Base-by-base conservation (phyloP, 2,888 invertebrate genomes). In the Zhuqinia jingwanae region DNA sequence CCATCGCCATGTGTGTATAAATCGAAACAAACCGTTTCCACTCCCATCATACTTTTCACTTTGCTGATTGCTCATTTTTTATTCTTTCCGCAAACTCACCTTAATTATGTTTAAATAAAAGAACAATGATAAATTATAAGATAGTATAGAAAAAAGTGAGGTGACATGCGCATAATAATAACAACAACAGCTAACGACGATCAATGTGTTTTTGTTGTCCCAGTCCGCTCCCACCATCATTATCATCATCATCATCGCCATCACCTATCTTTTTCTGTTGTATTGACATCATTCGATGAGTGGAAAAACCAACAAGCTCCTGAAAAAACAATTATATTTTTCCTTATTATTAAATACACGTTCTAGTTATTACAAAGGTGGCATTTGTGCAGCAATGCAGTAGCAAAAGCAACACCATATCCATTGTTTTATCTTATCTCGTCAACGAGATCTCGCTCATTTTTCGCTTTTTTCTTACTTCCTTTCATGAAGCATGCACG, bases 391-490 rank as follows among this genome's bases (percentile, higher is more conserved):
- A n/a, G n/a, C n/a, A n/a, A n/a, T 47, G n/a, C 70, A 25, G 45
- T 70, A 22, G 47, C 70, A 47, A 22, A 63, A 47, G n/a, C n/a
- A 42, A 36, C 2, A 42, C 65, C 65, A 36, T n/a, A n/a, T 25
- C 56, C 25, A 76, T 83, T 83, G 83, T 83, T 83, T 53, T 56
- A 56, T 56, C 36, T 75, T 83, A 83, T 83, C 83, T 22, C 3
- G 13, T 15, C 15, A 20, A 27, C 6, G 45, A n/a, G 63, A 82
- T 83, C 65, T 83, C 17, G 58, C 73, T 22, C 30, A n/a, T 75
- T 42, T 53, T 20, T 63, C 56, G 53, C 53, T 30, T 56, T 70
- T 70, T 13, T 45, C 53, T 56, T 42, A 65, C 36, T 76, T 82
- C 50, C 75, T 82, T 63, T 63, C 82, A 81, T 81, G 70, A 42